Evolutionary conservation across 92 coral and sea anemone species (phyloP).

Genomic region (Paramuricea clavata): DNA sequence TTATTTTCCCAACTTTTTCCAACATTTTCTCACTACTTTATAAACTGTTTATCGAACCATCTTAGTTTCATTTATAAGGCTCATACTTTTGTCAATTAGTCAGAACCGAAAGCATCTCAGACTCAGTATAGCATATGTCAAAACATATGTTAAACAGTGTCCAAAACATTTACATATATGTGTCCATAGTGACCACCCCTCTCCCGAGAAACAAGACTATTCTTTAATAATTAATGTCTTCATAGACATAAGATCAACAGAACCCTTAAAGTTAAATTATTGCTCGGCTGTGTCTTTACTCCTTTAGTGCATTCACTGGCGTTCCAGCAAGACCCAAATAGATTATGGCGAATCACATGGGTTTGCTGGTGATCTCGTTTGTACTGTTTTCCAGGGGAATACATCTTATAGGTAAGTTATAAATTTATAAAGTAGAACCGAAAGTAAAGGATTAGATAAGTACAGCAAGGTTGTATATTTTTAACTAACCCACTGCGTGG

Average conservation of each 20-base stretch:
- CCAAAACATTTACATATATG: too few species aligned
- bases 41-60: not conserved
- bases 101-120: too few species aligned
- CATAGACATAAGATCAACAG: not conserved
- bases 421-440: constrained; percentile 33
- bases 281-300: too few species aligned
- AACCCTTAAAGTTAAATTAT: not conserved
- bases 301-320: not conserved
- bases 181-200: not conserved
- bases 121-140: not conserved
- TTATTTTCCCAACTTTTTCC: too few species aligned
- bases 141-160: too few species aligned
- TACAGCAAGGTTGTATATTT: too few species aligned
- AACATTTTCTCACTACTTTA: too few species aligned
- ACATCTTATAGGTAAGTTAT: constrained; percentile 39
- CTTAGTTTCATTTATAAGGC: too few species aligned
- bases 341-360: not conserved
- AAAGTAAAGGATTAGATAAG: not conserved
- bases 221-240: constrained; percentile 3
- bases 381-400: not conserved
- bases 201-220: not conserved
- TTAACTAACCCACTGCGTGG: too few species aligned
- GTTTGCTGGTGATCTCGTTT: not conserved
- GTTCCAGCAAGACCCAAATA: not conserved
- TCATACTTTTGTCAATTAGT: too few species aligned